A percentile compares a stretch with the other conserved stretches of the same genome.
Evolutionary conservation across 2,888 invertebrate genomes (phyloP).

Genomic region (Shargacucullia verbasci): DNA sequence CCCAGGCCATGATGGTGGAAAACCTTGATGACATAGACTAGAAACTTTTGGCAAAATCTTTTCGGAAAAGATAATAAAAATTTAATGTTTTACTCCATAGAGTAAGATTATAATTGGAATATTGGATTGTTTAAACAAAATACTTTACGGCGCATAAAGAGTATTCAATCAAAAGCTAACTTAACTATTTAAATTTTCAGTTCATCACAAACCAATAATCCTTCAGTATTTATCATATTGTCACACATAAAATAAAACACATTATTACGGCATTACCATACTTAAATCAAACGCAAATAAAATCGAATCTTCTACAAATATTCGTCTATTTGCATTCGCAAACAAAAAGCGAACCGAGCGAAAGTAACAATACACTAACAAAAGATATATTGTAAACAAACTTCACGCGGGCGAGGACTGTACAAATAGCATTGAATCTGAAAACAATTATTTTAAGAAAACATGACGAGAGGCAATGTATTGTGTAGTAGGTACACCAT

Average conservation of each 20-base stretch:
- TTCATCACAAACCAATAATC: too few relatives aligned
- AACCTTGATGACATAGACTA: too few relatives aligned
- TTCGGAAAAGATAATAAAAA: too few relatives aligned
- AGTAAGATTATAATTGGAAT: too few relatives aligned
- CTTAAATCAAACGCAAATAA: constrained; percentile 37
- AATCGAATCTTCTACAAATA: constrained; percentile 45
- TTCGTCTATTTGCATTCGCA: constrained; percentile 35
- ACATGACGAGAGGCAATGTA: constrained; percentile 45
- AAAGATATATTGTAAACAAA: constrained; percentile 53
- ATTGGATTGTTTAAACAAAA: too few relatives aligned
- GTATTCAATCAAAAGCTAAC: too few relatives aligned
- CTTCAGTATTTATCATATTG: constrained; percentile 15
- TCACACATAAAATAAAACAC: constrained; percentile 12
- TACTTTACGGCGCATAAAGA: too few relatives aligned
- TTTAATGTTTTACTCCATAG: too few relatives aligned
- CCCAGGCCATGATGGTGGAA: too few relatives aligned
- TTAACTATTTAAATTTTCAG: too few relatives aligned
- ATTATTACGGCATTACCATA: background rate
- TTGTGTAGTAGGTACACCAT: constrained; percentile 30
- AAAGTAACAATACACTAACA: constrained; percentile 52
- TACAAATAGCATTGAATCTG: constrained; percentile 64
- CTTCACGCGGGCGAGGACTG: constrained; percentile 40
- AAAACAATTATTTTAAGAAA: constrained; percentile 70
- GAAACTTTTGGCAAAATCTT: too few relatives aligned
- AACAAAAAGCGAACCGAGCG: constrained; percentile 43